Base-by-base conservation (phyloP, 2,113 vertebrate species). In the Ceratotherium simum region DNA sequence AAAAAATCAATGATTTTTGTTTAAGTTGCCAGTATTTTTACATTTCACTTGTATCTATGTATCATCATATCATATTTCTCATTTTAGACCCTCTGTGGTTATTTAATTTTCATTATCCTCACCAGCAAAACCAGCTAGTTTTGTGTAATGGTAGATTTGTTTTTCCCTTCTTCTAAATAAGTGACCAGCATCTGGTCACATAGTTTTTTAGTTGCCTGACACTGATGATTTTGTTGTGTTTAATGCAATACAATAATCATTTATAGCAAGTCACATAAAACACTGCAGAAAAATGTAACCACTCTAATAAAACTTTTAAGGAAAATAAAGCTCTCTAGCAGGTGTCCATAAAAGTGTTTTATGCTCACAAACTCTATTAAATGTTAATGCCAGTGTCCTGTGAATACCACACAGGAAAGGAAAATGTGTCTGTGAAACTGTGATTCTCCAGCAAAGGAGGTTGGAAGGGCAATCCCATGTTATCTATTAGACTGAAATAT, bases 401-500 rank as follows among this genome's bases (percentile, higher is more conserved):
- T 96, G 98, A 98, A 96, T 98, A 78, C 97, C n/a, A n/a, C n/a
- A n/a, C n/a, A n/a, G n/a, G 95, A 98, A 98, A 97, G 97, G 92
- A 98, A 98, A 98, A 97, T 98, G 83, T 97, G 82, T 93, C 97
- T 97, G 96, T 97, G 97, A 98, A 98, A 96, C 97, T 97, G 90
- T 97, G 92, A 84, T 97, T 97, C 94, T 98, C 90, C 79, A 96
- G 97, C 75, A 97, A 97, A 98, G 93, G 85, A 98, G 97, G 97
- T 97, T 98, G 98, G 96, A 96, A 97, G 96, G 85, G 97, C 96
- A 96, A 93, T 97, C 92, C 98, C 97, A 95, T 39, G 62, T 96
- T 97, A 95, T 97, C 97, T 98, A 98, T 98, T 98, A 98, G 92
- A 88, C 97, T 99, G 98, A 99, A 99, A 99, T 98, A 98, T 98